Base-by-base conservation (phyloP, 2,797 vertebrate genomes). In the Epinephelus malabaricus region DNA sequence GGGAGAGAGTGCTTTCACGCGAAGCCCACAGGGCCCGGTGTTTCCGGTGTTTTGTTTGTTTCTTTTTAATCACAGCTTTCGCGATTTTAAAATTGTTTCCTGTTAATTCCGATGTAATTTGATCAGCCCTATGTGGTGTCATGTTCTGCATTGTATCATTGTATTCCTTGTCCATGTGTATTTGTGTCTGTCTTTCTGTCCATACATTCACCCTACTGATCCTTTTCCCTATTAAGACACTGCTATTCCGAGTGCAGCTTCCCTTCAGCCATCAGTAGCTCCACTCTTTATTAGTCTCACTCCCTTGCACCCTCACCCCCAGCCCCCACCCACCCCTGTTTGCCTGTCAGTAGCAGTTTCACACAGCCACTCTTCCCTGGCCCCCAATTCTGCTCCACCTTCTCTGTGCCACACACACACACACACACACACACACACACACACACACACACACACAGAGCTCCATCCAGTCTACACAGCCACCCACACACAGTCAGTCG, bases 261-360 rank as follows among this genome's bases (percentile, higher is more conserved):
- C 82, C 55, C 70, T 73, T 69, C 58, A 59, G 68, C 67, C 70
- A 8, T 78, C 79, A 40, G 67, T 68, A 67, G 75, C 83, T 78
- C 71, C 34, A 6, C 66, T 77, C 81, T 81, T 88, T 81, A 78
- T 82, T 82, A 84, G 81, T 78, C 73, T 83, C 65, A 34, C 76
- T 83, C 84, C 59, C 67, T 83, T 87, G 69, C 84, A 77, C 83
- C 74, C 56, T 70, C 74, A 55, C 55, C 70, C 49, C 49, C 19
- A 5, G 69, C 70, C 62, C 50, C 70, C 60, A 12, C 81, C 81
- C 56, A 47, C 76, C 64, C 67, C 77, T 76, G 66, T 89, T 88
- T 88, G 80, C 82, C 84, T 85, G 82, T 92, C 88, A 79, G 73
- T 88, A 77, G 78, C 84, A 81, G 74, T 93, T 93, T 93, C 76